Evolutionary conservation across 2,888 invertebrate genomes (phyloP).

Genomic region (Gymnoscelis rufifasciata): DNA sequence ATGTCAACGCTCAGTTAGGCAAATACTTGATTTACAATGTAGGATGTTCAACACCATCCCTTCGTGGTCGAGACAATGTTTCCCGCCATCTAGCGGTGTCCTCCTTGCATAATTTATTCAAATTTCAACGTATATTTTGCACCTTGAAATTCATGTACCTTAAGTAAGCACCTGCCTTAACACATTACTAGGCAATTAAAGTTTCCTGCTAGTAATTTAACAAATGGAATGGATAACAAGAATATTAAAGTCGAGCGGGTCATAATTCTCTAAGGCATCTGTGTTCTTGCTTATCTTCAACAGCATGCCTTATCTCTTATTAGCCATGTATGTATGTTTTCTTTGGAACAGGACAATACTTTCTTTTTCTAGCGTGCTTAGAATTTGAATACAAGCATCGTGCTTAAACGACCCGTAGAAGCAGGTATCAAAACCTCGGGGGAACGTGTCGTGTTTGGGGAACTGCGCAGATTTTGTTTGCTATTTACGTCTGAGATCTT

Average conservation of each 20-base stretch:
- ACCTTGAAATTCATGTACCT: conserved; percentile 6
- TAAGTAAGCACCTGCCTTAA: conserved; percentile 7
- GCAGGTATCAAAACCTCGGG: conserved; percentile 5
- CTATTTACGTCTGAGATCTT: conserved; percentile 8
- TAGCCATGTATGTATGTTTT: conserved; percentile 18
- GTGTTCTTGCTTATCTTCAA: conserved; percentile 17
- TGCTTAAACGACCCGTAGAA: conserved; percentile 13
- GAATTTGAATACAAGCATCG: conserved; percentile 17
- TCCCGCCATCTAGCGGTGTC: conserved; percentile 1
- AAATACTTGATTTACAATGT: neutral
- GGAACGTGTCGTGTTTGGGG: conserved; percentile 8
- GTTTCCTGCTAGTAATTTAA: conserved; percentile 13
- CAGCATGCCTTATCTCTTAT: conserved; percentile 20
- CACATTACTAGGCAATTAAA: conserved; percentile 3
- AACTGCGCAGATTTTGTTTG: conserved; percentile 17
- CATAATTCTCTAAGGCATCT: conserved; percentile 17
- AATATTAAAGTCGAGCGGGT: conserved; percentile 14
- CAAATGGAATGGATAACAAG: conserved; percentile 19
- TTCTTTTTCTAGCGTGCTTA: conserved; percentile 23
- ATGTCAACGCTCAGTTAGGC: too few species aligned
- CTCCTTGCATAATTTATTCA: conserved; percentile 10
- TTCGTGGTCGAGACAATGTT: conserved; percentile 1
- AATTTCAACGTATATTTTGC: conserved; percentile 8
- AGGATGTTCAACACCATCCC: conserved; percentile 1
- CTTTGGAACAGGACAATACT: conserved; percentile 22